These are phyloP conservation scores for Tetramorium parvispinum DNA, from an alignment of 1,140 invertebrate species.

Conservation along the genomic window DNA sequence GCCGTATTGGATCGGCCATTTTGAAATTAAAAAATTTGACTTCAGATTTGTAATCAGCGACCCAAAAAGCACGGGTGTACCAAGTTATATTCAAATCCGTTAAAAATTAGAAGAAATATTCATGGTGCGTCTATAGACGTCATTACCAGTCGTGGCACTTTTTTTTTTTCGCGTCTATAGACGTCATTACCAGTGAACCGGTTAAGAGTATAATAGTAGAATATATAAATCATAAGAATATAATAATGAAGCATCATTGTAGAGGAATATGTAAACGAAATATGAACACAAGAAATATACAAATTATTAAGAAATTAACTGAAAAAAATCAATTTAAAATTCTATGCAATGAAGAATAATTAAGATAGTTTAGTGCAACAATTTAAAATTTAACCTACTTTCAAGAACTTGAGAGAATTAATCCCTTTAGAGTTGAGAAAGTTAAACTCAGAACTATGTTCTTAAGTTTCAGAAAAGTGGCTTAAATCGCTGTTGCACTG, in stretches of 20 bases:
- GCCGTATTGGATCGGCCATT: no score
- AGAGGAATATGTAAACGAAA: neutral
- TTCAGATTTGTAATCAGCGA: no score
- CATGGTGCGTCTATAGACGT: no score
- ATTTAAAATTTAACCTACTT: neutral
- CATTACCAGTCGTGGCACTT: no score
- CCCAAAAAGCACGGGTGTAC: no score
- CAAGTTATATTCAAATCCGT: no score
- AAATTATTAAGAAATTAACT: neutral
- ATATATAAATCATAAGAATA: neutral
- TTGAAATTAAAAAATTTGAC: no score
- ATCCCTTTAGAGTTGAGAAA: neutral
- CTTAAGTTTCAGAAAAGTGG: neutral
- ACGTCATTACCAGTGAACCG: no score
- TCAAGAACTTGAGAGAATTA: conserved; percentile 20
- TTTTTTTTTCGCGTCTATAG: no score
- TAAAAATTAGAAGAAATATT: no score
- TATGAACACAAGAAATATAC: neutral
- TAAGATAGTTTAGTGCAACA: conserved; percentile 1
- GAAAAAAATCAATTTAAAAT: neutral
- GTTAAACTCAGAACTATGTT: neutral
- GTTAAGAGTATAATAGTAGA: neutral
- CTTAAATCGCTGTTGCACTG: neutral
- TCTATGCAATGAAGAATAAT: neutral
- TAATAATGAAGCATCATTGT: neutral